Conservation (phyloP, 2,888 invertebrate genomes). For the Odontocolon sp. region DNA sequence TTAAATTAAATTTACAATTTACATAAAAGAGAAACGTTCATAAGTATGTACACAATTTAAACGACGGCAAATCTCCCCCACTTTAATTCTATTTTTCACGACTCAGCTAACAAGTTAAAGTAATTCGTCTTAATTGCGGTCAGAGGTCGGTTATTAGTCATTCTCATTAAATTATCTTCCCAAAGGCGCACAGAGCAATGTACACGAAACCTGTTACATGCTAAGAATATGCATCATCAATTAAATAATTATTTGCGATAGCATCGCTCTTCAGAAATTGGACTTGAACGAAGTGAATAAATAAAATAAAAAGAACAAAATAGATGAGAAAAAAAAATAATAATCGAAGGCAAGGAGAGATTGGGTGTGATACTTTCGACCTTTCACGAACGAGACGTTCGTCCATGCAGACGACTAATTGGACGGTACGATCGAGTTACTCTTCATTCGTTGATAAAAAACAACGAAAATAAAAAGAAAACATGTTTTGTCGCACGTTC, state of each 20-base stretch:
- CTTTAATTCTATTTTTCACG: neutral
- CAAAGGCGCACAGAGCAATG: neutral
- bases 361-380: neutral
- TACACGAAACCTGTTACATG: neutral
- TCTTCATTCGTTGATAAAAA: neutral
- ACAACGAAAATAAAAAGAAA: neutral
- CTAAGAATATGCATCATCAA: neutral
- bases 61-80: neutral
- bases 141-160: neutral
- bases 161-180: neutral
- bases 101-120: neutral
- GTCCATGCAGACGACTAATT: neutral
- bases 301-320: too few species aligned
- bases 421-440: neutral
- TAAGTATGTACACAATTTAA: too few species aligned
- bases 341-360: neutral
- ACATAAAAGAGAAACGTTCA: too few species aligned
- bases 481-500: neutral
- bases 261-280: too few species aligned
- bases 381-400: neutral
- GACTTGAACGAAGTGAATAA: too few species aligned
- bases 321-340: conserved; percentile 1
- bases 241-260: neutral
- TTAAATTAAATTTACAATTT: too few species aligned
- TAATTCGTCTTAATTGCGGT: conserved; percentile 1